A percentile compares a stretch with the other conserved stretches of the same genome.
phyloP scores from a whole-genome alignment of 2,888 invertebrate genomes.

The Luperina nickerlii region DNA sequence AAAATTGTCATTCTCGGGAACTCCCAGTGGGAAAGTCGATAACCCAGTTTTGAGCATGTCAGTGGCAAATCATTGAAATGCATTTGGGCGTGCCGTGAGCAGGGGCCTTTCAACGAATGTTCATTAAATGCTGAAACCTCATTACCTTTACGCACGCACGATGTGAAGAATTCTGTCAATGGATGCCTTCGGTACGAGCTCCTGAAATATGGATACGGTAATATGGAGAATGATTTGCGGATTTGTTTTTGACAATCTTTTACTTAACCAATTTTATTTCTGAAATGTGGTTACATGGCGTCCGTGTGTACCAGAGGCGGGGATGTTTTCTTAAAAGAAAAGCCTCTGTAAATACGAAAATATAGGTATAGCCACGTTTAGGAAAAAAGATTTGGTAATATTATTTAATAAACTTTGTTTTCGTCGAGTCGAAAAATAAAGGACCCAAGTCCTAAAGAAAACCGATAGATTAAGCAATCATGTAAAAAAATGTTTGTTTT shows the following conservation, averaged over 20 bases:
- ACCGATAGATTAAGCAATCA: not conserved
- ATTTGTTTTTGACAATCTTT: not conserved
- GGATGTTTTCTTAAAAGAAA: not conserved
- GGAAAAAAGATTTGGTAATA: not conserved
- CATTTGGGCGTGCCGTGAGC: conserved; percentile 61
- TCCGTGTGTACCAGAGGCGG: not conserved
- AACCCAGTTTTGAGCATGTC: conserved; percentile 55
- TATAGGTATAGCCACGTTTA: not conserved
- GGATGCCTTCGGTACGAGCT: conserved; percentile 7
- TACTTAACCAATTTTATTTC: not conserved
- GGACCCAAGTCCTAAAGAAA: not conserved
- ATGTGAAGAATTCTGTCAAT: conserved; percentile 42
- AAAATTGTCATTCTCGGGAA: conserved; percentile 40
- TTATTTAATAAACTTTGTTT: conserved; percentile 6
- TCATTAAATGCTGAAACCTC: conserved; percentile 58
- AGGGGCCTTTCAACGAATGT: conserved; percentile 49
- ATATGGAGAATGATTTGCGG: conserved; percentile 6
- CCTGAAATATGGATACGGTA: conserved; percentile 46
- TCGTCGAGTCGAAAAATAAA: not conserved
- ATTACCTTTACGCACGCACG: conserved; percentile 63
- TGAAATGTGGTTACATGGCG: not conserved
- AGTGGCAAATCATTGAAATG: conserved; percentile 51
- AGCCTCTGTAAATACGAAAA: not conserved
- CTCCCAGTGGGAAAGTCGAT: conserved; percentile 41
- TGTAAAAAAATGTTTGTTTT: not conserved